phyloP scores from a whole-genome alignment of 2,797 vertebrate genomes.

The Platyrinchus mystaceus region DNA sequence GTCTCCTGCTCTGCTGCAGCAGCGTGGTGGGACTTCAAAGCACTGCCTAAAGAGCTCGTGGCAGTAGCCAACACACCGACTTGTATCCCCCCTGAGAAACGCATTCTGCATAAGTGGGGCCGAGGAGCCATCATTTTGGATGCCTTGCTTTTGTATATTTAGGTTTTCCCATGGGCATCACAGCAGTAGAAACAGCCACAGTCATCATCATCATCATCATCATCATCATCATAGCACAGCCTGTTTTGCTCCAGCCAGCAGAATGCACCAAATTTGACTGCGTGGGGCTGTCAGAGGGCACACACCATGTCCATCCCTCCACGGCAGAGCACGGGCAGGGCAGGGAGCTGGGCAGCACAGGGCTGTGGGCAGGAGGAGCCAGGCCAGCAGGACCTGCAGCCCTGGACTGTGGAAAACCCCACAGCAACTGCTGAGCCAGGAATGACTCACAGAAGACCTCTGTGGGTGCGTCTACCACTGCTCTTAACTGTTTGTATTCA shows the following conservation, averaged over 20 bases:
- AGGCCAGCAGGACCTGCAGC: background rate
- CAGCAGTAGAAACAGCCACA: background rate
- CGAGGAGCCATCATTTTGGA: background rate
- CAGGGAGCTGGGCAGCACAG: background rate
- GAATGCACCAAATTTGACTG: background rate
- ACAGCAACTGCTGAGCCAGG: background rate
- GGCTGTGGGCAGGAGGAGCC: background rate
- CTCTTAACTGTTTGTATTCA: background rate
- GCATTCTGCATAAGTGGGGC: fast-evolving
- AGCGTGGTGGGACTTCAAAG: fast-evolving
- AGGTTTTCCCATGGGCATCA: background rate
- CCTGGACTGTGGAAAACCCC: background rate
- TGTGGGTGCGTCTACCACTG: background rate
- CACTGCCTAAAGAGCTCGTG: background rate
- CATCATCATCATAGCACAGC: background rate
- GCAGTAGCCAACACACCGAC: background rate
- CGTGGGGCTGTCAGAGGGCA: background rate
- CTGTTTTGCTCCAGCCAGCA: background rate
- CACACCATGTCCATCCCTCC: background rate
- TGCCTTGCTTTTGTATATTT: background rate
- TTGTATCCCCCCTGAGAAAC: background rate
- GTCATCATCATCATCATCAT: background rate
- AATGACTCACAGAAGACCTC: background rate
- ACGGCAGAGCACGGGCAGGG: fast-evolving
- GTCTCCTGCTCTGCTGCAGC: background rate